phyloP scores from a whole-genome alignment of 2,888 invertebrate genomes.

The Agriopis marginaria region DNA sequence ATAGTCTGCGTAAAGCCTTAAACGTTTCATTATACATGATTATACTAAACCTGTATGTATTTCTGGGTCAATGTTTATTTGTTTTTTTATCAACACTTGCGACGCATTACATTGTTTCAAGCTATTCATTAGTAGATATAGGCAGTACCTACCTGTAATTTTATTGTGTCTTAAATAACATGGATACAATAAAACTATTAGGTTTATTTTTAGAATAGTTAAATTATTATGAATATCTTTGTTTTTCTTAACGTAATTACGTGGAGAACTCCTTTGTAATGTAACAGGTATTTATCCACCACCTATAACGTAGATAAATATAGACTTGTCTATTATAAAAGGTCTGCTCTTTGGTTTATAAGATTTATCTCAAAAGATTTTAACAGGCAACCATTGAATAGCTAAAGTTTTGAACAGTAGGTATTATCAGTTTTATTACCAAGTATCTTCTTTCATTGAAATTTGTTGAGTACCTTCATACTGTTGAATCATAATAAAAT shows the following conservation, averaged over 20 bases:
- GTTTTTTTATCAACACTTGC: background rate
- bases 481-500: background rate
- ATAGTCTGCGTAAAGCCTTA: background rate
- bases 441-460: background rate
- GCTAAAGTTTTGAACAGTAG: background rate
- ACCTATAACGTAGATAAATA: too few species aligned
- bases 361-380: background rate
- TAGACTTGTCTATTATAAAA: background rate
- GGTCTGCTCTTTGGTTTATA: background rate
- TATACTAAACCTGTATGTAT: slow-evolving; percentile 2
- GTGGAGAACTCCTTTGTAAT: background rate
- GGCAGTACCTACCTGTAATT: background rate
- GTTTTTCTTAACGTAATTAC: background rate
- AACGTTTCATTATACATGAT: slow-evolving; percentile 1
- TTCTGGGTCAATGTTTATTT: slow-evolving; percentile 11
- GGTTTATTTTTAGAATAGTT: background rate
- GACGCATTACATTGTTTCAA: background rate
- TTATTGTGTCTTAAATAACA: background rate
- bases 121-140: too few species aligned
- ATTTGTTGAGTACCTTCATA: background rate
- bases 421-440: slow-evolving; percentile 2
- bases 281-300: too few species aligned
- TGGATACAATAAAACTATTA: background rate
- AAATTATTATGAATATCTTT: background rate
- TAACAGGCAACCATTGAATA: background rate